Conservation (phyloP, 2,888 invertebrate species). For the Drosophila anomalata region DNA sequence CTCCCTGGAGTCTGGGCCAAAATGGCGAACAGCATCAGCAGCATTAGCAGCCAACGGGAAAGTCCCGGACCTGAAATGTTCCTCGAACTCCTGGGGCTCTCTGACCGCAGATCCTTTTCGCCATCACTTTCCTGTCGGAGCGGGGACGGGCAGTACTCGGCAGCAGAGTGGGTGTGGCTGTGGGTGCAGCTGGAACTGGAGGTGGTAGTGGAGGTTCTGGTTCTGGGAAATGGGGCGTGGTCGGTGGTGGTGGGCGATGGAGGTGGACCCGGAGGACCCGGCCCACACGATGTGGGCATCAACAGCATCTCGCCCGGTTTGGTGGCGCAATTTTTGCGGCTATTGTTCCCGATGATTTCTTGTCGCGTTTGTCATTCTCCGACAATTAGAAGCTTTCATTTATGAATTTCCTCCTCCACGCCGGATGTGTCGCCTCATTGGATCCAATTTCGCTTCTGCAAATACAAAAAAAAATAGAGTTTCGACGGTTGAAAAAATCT, state of each 20-base stretch:
- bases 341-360: slow-evolving; percentile 42
- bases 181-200: slow-evolving; percentile 5
- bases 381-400: slow-evolving; percentile 77
- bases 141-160: slow-evolving; percentile 7
- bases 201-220: not conserved
- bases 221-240: slow-evolving; percentile 11
- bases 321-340: slow-evolving; percentile 45
- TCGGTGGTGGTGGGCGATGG: slow-evolving; percentile 36
- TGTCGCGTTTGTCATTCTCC: slow-evolving; percentile 69
- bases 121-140: slow-evolving; percentile 21
- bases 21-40: slow-evolving; percentile 80
- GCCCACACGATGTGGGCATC: slow-evolving; percentile 83
- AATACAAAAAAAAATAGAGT: slow-evolving; percentile 19
- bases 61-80: slow-evolving; percentile 43
- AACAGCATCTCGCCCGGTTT: slow-evolving; percentile 75
- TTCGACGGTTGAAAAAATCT: slow-evolving; percentile 20
- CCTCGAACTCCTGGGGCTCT: slow-evolving; percentile 13
- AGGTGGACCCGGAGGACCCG: slow-evolving; percentile 75
- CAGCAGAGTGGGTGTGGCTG: slow-evolving; percentile 1
- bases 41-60: slow-evolving; percentile 82
- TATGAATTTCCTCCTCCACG: slow-evolving; percentile 51
- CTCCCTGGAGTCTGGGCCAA: slow-evolving; percentile 75
- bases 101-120: slow-evolving; percentile 18
- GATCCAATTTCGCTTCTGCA: slow-evolving; percentile 42
- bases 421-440: slow-evolving; percentile 29